Evolutionary conservation across 2,797 vertebrate genomes (phyloP), one percentile per base, ranked within the genome.

Genomic region (Euthynnus affinis): DNA sequence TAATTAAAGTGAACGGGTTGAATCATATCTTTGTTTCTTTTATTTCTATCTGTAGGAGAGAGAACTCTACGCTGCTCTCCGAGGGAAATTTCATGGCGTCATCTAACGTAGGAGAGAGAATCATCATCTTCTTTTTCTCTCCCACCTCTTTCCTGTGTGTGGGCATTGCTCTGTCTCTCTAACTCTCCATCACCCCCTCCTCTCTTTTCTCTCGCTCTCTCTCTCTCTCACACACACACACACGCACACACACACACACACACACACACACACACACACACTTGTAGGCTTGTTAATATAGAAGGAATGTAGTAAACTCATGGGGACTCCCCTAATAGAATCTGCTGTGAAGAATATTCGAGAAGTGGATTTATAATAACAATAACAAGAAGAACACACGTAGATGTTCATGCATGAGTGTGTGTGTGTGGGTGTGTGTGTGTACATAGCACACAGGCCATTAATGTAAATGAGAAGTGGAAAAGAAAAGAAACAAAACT

Each of bases 111-210:
- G 62, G 71, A 73, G 57, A 75, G 14, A 74, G 25, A 78, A 58
- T 58, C 58, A 62, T 10, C 60, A 61, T 68, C 48, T 65, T 49
- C 27, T 61, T 69, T 40, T 74, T 58, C 63, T 53, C 71, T 62
- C 65, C 64, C 67, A 78, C 76, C 32, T 62, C 60, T 72, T 55
- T 84, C 70, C 69, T 77, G 40, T 56, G 69, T 53, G 82, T 85
- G 79, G 77, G 79, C 69, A 74, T 69, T 18, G 3, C 51, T 79
- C 75, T 23, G 55, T 65, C 69, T 29, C 71, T 51, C 49, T 25
- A 34, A 60, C 79, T 51, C 74, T 49, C 48, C 46, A 52, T 76
- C 61, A 52, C 42, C 6, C 6, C 23, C 56, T 5, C 23, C 12
- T 42, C 32, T 3, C 51, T 29, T 53, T 40, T 42, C 61, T 29